Conservation (phyloP, 1,140 invertebrate species). For the Limonius californicus region DNA sequence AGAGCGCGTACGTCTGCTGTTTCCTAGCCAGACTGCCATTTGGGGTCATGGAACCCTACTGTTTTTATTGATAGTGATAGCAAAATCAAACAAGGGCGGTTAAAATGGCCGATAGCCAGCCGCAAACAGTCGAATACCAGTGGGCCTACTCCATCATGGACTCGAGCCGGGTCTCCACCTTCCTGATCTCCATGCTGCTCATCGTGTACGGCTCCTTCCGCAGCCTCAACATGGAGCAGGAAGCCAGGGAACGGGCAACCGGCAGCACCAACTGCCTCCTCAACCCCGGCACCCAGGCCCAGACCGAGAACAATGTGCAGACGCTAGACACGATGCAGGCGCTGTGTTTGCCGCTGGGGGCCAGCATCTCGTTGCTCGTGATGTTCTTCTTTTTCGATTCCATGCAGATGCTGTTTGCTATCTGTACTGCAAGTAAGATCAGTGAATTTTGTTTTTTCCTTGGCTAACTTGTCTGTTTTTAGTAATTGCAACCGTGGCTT, state of each 20-base stretch:
- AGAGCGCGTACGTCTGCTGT: not conserved
- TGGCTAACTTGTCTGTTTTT: constrained; percentile 40
- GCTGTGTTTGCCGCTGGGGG: constrained; percentile 91
- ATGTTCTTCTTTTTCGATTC: constrained; percentile 99
- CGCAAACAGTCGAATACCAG: constrained; percentile 55
- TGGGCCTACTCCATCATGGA: constrained; percentile 96
- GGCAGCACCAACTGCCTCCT: constrained; percentile 53
- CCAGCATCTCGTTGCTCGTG: constrained; percentile 90
- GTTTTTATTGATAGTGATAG: not conserved
- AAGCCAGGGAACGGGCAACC: constrained; percentile 75
- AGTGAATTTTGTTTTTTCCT: too few species aligned
- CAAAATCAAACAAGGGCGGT: not conserved
- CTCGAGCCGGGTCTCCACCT: constrained; percentile 93
- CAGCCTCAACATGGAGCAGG: constrained; percentile 90
- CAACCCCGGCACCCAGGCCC: constrained; percentile 56
- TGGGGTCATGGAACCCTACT: constrained; percentile 5
- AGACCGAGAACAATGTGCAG: constrained; percentile 58
- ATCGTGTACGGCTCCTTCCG: constrained; percentile 96
- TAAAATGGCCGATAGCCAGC: constrained; percentile 23
- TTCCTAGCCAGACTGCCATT: not conserved
- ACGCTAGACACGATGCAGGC: constrained; percentile 96
- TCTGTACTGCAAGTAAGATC: constrained; percentile 93
- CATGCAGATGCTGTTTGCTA: constrained; percentile 96
- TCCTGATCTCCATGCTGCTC: constrained; percentile 93
- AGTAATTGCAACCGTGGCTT: constrained; percentile 95